Evolutionary conservation across 1,140 invertebrate genomes (phyloP).

Genomic region (Doryteuthis pealeii): DNA sequence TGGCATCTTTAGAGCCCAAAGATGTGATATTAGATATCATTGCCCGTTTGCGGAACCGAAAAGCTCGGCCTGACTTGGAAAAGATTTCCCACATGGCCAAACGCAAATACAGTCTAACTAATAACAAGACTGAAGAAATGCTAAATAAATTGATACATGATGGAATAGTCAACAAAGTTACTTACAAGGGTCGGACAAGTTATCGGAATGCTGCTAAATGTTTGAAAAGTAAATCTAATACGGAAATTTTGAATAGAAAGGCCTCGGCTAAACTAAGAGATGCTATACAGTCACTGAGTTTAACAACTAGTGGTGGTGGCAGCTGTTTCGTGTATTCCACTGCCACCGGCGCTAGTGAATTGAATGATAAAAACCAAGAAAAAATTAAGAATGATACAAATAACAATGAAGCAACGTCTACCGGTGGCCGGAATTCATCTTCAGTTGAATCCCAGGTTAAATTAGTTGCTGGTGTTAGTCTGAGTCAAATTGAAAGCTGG

Average conservation of each 20-base stretch:
- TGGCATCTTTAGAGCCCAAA: conserved; percentile 46
- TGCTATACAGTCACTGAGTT: conserved; percentile 31
- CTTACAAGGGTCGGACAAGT: conserved; percentile 82
- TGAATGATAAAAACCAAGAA: neutral
- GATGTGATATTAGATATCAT: conserved; percentile 80
- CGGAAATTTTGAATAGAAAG: conserved; percentile 46
- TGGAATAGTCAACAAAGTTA: conserved; percentile 78
- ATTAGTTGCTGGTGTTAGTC: neutral
- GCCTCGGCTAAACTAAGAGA: conserved; percentile 42
- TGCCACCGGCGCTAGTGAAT: neutral
- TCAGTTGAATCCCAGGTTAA: neutral
- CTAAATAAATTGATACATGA: conserved; percentile 75
- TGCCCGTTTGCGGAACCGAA: conserved; percentile 77
- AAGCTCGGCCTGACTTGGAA: conserved; percentile 79
- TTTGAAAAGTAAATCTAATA: conserved; percentile 41
- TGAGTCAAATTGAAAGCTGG: neutral
- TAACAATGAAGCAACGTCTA: neutral
- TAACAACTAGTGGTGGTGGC: no score
- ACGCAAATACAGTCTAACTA: conserved; percentile 71
- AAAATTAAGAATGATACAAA: neutral
- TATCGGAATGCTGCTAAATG: conserved; percentile 74
- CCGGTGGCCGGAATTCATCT: neutral
- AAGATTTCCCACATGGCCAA: conserved; percentile 80
- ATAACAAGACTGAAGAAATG: conserved; percentile 72
- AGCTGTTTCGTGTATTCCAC: neutral